phyloP scores from a whole-genome alignment of 2,888 invertebrate species.

The Agriopis leucophaearia region DNA sequence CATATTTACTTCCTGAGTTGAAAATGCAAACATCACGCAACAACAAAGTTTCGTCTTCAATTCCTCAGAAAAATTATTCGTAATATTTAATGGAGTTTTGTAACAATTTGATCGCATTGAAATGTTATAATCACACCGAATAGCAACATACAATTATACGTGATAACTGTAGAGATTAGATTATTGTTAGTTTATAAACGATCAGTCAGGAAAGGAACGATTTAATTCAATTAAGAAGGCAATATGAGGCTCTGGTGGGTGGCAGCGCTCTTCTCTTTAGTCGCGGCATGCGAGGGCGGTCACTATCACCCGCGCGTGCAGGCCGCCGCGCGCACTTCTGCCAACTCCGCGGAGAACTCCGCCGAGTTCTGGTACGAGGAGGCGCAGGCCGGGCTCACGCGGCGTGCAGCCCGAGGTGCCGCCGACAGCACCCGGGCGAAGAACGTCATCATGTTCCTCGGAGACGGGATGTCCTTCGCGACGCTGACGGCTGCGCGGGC shows the following conservation, averaged over 20 bases:
- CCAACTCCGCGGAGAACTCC: constrained; percentile 40
- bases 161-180: constrained; percentile 8
- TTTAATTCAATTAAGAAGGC: background rate
- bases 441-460: constrained; percentile 90
- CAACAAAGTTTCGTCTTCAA: too few species aligned
- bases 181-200: constrained; percentile 1
- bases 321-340: background rate
- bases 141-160: background rate
- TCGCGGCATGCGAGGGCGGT: background rate
- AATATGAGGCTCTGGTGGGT: background rate
- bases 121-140: background rate
- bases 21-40: too few species aligned
- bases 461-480: constrained; percentile 91
- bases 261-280: background rate
- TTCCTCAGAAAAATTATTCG: background rate
- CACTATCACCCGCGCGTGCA: background rate
- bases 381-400: constrained; percentile 65
- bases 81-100: background rate
- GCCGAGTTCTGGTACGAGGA: constrained; percentile 75
- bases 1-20: too few species aligned
- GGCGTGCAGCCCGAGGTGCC: constrained; percentile 50
- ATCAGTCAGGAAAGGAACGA: too few species aligned
- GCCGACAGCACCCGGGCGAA: constrained; percentile 45
- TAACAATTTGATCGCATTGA: background rate
- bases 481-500: constrained; percentile 89